Percentiles rank a stretch among this genome's conserved stretches.
These are phyloP conservation scores for Lumbricus terrestris DNA, from an alignment of 2,888 invertebrate species.

Conservation along the genomic window DNA sequence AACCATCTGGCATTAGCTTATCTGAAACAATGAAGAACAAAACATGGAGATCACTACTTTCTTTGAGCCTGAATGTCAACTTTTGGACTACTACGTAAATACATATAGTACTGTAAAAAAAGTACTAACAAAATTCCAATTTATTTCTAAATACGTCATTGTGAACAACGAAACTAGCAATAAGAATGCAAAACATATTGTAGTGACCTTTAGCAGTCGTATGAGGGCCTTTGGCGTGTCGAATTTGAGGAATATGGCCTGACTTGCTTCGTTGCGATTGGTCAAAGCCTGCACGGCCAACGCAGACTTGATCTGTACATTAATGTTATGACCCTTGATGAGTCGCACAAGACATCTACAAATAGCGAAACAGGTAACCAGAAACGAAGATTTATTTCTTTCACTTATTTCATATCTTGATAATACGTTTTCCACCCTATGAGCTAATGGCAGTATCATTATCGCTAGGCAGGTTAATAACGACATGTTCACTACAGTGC, in stretches of 20 bases:
- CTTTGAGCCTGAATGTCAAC: too few relatives aligned
- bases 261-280: constrained; percentile 50
- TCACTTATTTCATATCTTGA: not conserved
- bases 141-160: not conserved
- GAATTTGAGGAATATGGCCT: constrained; percentile 52
- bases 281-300: constrained; percentile 57
- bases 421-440: too few relatives aligned
- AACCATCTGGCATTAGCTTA: too few relatives aligned
- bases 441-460: not conserved
- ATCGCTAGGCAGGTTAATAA: not conserved
- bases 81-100: too few relatives aligned
- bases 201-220: constrained; percentile 48
- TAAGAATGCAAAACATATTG: not conserved
- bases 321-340: constrained; percentile 51
- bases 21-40: too few relatives aligned
- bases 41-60: too few relatives aligned
- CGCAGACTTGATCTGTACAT: constrained; percentile 58
- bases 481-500: not conserved
- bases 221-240: constrained; percentile 56
- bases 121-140: too few relatives aligned
- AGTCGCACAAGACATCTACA: constrained; percentile 55
- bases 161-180: not conserved
- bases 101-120: too few relatives aligned
- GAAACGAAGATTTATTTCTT: not conserved
- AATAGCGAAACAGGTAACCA: not conserved